Percentiles rank a stretch among this genome's conserved stretches.
Conservation (phyloP, 2,888 invertebrate species). For the Carcina quercana region DNA sequence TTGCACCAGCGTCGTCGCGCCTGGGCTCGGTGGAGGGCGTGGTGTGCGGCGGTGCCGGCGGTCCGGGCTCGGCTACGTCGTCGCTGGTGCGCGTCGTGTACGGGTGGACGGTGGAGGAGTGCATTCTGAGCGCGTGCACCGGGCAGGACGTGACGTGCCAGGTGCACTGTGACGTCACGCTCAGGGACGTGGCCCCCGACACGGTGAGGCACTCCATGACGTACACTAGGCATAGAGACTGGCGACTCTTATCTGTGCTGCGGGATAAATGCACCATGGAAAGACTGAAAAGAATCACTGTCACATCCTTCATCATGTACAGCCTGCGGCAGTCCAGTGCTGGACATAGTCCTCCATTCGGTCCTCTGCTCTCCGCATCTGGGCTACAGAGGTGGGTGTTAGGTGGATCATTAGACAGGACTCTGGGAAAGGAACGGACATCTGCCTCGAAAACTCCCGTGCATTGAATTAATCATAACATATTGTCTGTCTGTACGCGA, state of each 20-base stretch:
- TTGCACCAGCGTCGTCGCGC: slow-evolving; percentile 79
- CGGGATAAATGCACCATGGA: too few relatives aligned
- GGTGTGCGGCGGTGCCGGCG: slow-evolving; percentile 77
- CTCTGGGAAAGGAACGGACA: too few relatives aligned
- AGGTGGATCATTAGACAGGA: too few relatives aligned
- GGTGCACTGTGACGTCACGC: slow-evolving; percentile 81
- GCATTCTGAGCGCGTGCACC: slow-evolving; percentile 91
- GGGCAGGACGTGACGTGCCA: slow-evolving; percentile 80
- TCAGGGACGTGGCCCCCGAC: slow-evolving; percentile 93
- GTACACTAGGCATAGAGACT: neutral
- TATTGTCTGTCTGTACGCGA: too few relatives aligned
- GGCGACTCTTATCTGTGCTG: neutral
- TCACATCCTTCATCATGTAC: too few relatives aligned
- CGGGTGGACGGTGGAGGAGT: slow-evolving; percentile 96
- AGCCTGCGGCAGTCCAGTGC: too few relatives aligned
- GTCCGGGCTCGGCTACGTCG: slow-evolving; percentile 63
- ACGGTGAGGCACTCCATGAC: slow-evolving; percentile 71
- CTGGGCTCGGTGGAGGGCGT: slow-evolving; percentile 87
- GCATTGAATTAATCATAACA: too few relatives aligned
- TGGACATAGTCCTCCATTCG: too few relatives aligned
- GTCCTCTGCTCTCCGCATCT: too few relatives aligned
- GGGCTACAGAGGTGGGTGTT: too few relatives aligned
- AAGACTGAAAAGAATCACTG: too few relatives aligned
- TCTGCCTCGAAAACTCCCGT: too few relatives aligned
- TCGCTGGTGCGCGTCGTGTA: slow-evolving; percentile 75